These are phyloP conservation scores for Polylopha cassiicola DNA, from an alignment of 2,888 invertebrate genomes.

Conservation along the genomic window DNA sequence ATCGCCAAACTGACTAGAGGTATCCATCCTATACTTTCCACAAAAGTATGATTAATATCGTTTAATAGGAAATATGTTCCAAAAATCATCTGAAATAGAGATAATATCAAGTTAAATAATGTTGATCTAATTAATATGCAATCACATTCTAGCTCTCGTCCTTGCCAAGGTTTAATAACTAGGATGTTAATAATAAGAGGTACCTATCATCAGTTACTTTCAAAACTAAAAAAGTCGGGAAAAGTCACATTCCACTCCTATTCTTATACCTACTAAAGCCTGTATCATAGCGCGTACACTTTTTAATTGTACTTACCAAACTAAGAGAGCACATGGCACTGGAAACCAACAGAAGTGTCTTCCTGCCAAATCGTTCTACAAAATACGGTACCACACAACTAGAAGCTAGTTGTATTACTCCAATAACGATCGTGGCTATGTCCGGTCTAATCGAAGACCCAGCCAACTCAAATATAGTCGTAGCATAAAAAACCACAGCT, in stretches of 20 bases:
- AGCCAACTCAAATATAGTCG: constrained; percentile 39
- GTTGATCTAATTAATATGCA: constrained; percentile 5
- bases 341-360: constrained; percentile 35
- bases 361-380: constrained; percentile 42
- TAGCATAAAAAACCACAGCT: constrained; percentile 39
- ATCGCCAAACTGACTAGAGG: no score
- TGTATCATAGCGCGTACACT: constrained; percentile 17
- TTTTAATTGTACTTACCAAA: constrained; percentile 30
- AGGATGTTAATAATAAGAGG: no score
- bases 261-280: background rate
- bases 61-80: no score
- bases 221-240: no score
- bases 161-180: no score
- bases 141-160: no score
- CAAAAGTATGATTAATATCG: no score
- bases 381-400: constrained; percentile 37
- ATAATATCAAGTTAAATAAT: background rate
- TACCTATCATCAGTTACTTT: no score
- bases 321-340: constrained; percentile 33
- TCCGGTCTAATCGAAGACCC: constrained; percentile 38
- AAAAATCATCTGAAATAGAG: no score
- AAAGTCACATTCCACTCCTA: no score
- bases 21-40: no score
- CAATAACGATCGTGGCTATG: constrained; percentile 40
- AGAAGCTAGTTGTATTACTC: constrained; percentile 34